A percentile compares a stretch with the other conserved stretches of the same genome.
These are phyloP conservation scores for Centrocercus urophasianus DNA, from an alignment of 2,113 vertebrate species.

Conservation along the genomic window DNA sequence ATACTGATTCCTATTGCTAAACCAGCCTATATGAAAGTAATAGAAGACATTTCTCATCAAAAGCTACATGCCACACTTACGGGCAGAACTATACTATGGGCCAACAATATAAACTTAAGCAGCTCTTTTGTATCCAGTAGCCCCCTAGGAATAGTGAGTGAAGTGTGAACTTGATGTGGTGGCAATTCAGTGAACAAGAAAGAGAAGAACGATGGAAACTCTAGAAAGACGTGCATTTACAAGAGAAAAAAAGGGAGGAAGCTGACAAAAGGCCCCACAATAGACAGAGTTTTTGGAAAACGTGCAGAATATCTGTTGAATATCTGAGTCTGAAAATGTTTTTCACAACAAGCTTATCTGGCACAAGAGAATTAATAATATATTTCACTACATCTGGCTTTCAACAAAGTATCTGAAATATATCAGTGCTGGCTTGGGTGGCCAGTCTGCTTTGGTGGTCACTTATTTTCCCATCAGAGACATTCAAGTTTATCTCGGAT, in stretches of 20 bases:
- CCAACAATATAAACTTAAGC: neutral
- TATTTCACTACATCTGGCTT: conserved; percentile 30
- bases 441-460: conserved; percentile 58
- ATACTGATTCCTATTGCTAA: too few species aligned
- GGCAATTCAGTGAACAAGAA: neutral
- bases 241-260: neutral
- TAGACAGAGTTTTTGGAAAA: neutral
- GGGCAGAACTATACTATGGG: neutral
- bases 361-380: neutral
- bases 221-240: neutral
- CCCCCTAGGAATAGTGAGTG: neutral
- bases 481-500: conserved; percentile 45
- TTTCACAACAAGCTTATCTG: conserved; percentile 45
- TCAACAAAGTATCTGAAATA: conserved; percentile 22
- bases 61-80: neutral
- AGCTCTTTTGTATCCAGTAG: neutral
- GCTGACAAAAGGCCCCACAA: neutral
- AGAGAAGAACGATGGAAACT: neutral
- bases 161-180: neutral
- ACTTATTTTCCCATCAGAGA: conserved; percentile 49
- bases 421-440: conserved; percentile 33
- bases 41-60: neutral
- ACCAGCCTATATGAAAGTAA: neutral
- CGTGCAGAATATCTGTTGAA: neutral
- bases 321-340: neutral